Evolutionary conservation across 2,888 invertebrate species (phyloP).

Genomic region (Drosophila paucipuncta): DNA sequence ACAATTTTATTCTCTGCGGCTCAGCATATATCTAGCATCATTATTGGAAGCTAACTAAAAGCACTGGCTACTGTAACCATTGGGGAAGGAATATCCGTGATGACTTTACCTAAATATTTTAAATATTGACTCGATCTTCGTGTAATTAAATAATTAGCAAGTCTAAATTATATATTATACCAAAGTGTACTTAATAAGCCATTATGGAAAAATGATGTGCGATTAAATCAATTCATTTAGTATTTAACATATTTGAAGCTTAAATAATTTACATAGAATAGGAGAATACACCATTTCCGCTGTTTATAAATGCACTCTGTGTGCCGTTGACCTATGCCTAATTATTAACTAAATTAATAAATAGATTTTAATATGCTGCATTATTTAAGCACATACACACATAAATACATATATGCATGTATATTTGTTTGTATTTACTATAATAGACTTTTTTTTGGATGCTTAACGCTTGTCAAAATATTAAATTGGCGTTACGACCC

Average conservation of each 20-base stretch:
- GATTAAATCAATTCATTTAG: constrained; percentile 22
- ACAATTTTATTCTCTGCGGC: background rate
- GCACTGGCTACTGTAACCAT: background rate
- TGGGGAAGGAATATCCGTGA: background rate
- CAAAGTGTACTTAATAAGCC: constrained; percentile 2
- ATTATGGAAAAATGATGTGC: background rate
- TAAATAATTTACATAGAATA: constrained; percentile 14
- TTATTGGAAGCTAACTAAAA: background rate
- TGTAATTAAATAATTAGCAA: background rate
- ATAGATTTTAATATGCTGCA: constrained; percentile 12
- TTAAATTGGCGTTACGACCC: constrained; percentile 39
- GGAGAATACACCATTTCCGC: constrained; percentile 57
- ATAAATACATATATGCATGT: background rate
- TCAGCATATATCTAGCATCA: background rate
- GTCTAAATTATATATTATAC: no score
- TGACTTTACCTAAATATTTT: background rate
- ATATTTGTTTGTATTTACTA: background rate
- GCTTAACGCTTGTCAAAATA: constrained; percentile 55
- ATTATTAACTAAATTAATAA: constrained; percentile 71
- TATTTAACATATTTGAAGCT: constrained; percentile 2
- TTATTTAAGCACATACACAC: background rate
- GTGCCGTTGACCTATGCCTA: constrained; percentile 34
- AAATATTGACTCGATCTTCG: background rate
- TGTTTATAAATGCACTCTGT: constrained; percentile 34
- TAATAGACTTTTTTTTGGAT: constrained; percentile 27